Evolutionary conservation across 2,888 invertebrate genomes (phyloP), one percentile per base, ranked within the genome.

Genomic region (Himalopsyche tibetana): DNA sequence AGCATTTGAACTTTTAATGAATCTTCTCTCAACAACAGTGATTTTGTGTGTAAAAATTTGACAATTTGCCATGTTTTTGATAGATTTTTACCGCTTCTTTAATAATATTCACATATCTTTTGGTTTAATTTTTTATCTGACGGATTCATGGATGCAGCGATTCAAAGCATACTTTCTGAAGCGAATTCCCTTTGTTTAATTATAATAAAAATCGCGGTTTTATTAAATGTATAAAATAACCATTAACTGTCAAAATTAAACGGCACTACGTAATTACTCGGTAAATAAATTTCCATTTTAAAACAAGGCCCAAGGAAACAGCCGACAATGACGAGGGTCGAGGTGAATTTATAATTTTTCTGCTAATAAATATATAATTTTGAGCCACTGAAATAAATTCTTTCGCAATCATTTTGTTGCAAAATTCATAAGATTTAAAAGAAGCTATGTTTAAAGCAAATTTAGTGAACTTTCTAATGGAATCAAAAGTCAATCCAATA

Each of bases 221-320:
- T 28, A 28, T 28, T 9, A 63, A 63, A 63, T 63, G 63, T 63
- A 63, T 63, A 63, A 63, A 63, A 63, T 63, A 63, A 63, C 63
- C 63, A 63, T 63, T 19, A n/a, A 19, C 63, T 63, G 63, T 63
- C 63, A 63, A 63, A 63, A 63, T 63, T 63, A 63, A 63, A 63
- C 28, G 63, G 63, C 19, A n/a, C 63, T 12, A 15, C 63, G 19
- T 63, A 63, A 63, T 63, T 63, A 63, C 19, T 63, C 11, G 63
- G 28, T 63, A 63, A 63, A 63, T 63, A 63, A 63, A 63, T 63
- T 63, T 63, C 63, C 63, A 63, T 63, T 63, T 63, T 63, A 63
- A 63, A 63, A 63, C 63, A 63, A 63, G 63, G 19, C 63, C 63
- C 63, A 63, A 19, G 63, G 19, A 63, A 63, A 63, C 5, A 11